These are phyloP conservation scores for Corapipo altera DNA, from an alignment of 2,113 vertebrate genomes.

Conservation along the genomic window DNA sequence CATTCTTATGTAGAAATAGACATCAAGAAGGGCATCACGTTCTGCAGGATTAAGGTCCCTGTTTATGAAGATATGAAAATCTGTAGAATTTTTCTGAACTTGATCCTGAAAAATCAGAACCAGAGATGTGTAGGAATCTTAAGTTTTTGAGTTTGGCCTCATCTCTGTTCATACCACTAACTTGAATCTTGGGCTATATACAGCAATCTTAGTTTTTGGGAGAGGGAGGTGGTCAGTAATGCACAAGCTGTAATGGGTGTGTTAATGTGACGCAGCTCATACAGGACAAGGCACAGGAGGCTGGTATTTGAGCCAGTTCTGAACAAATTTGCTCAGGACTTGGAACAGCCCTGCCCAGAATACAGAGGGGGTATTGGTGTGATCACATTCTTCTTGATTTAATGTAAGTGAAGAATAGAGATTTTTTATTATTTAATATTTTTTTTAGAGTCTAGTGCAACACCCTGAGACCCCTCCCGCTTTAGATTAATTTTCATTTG, in stretches of 20 bases:
- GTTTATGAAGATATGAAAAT: background rate
- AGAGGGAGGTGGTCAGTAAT: background rate
- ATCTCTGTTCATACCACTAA: background rate
- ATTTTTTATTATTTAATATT: too few relatives aligned
- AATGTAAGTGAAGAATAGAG: background rate
- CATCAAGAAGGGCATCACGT: background rate
- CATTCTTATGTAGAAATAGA: background rate
- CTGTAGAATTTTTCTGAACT: background rate
- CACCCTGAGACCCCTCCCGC: rapidly evolving
- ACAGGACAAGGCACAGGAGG: background rate
- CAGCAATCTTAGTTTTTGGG: background rate
- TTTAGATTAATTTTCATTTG: background rate
- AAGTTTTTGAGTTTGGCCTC: background rate
- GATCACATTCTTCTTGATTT: background rate
- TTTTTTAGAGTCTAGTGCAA: background rate
- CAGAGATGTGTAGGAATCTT: background rate
- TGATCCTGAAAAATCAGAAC: background rate
- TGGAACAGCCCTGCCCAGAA: background rate
- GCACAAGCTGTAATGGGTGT: background rate
- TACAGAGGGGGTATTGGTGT: background rate
- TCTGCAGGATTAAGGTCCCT: background rate
- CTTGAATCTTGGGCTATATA: background rate
- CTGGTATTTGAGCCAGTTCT: background rate
- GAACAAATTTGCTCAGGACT: background rate
- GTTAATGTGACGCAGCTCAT: background rate